Evolutionary conservation across 2,888 invertebrate genomes (phyloP).

Genomic region (Ramazzottius varieornatus): DNA sequence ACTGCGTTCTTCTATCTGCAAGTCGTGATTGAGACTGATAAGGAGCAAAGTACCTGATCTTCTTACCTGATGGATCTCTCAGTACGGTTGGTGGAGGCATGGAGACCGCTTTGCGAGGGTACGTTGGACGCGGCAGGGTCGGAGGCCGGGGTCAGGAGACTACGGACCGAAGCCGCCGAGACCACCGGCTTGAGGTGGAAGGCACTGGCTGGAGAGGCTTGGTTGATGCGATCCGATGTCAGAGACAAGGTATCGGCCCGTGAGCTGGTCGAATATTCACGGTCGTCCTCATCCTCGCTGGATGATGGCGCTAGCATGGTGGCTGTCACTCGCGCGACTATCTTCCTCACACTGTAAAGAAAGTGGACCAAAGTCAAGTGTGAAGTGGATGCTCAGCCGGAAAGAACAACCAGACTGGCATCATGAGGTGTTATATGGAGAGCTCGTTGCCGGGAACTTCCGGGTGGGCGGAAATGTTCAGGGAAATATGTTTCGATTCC

Average conservation of each 20-base stretch:
- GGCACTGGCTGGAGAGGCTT: neutral
- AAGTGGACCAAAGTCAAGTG: neutral
- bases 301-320: constrained; percentile 81
- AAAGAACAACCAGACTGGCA: neutral
- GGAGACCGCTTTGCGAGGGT: too few species aligned
- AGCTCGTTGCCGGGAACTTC: too few species aligned
- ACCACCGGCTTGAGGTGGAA: neutral
- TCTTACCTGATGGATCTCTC: too few species aligned
- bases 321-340: too few species aligned
- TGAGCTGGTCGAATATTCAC: neutral
- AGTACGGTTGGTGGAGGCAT: too few species aligned
- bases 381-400: neutral
- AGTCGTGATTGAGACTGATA: too few species aligned
- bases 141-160: neutral
- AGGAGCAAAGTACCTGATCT: too few species aligned
- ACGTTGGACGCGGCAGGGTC: neutral
- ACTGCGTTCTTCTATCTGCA: too few species aligned
- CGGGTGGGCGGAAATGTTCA: too few species aligned
- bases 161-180: neutral
- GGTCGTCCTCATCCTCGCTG: constrained; percentile 71
- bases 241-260: neutral
- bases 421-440: too few species aligned
- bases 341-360: too few species aligned
- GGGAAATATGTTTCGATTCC: too few species aligned
- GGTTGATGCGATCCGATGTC: neutral